These are phyloP conservation scores for Metacarcinus magister DNA, from an alignment of 2,888 invertebrate species.

Conservation along the genomic window DNA sequence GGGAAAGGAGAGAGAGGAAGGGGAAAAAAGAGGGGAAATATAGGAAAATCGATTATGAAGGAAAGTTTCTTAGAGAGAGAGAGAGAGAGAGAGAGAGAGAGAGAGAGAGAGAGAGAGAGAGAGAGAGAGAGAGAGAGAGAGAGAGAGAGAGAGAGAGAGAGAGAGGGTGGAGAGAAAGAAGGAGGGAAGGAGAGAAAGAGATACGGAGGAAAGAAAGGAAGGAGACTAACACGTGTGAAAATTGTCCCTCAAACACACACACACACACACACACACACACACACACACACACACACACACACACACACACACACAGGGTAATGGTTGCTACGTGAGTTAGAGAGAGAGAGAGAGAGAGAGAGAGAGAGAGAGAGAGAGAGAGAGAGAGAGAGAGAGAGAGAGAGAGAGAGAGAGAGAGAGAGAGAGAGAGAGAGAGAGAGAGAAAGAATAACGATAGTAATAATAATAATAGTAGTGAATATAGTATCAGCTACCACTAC, in stretches of 20 bases:
- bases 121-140: no score
- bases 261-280: no score
- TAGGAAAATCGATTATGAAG: not conserved
- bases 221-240: not conserved
- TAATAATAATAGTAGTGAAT: not conserved
- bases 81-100: no score
- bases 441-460: not conserved
- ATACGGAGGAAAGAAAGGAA: not conserved
- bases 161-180: not conserved
- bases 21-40: not conserved
- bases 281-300: no score
- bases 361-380: not conserved
- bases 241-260: no score
- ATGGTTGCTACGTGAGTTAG: not conserved
- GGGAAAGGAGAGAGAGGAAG: not conserved
- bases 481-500: not conserved
- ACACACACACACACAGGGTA: no score
- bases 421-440: not conserved
- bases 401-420: constrained; percentile 15
- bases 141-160: not conserved
- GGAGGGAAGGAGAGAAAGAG: not conserved
- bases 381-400: constrained; percentile 21
- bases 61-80: not conserved
- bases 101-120: no score
- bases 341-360: not conserved